Percentiles rank a stretch among this genome's conserved stretches.
Conservation (phyloP, 2,113 vertebrate species). For the Vulpes ferrilata region DNA sequence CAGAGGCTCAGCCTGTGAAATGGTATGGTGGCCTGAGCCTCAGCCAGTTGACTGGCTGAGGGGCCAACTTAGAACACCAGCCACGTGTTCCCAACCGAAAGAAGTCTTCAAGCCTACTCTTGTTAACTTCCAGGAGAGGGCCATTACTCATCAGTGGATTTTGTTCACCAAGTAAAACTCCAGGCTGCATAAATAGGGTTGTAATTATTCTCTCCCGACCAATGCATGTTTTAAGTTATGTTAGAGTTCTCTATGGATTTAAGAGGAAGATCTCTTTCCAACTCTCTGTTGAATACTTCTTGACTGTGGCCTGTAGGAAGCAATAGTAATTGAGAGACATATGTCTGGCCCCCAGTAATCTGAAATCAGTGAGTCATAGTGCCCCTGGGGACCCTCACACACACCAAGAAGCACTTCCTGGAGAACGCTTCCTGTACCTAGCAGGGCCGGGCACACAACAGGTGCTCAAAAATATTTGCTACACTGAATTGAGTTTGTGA, state of each 20-base stretch:
- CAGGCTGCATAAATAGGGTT: not conserved
- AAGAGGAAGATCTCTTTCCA: slow-evolving; percentile 41
- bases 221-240: not conserved
- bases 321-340: slow-evolving; percentile 40
- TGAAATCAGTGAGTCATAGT: not conserved
- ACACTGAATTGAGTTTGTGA: not conserved
- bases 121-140: not conserved
- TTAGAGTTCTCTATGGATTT: slow-evolving; percentile 17
- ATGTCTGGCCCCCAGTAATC: slow-evolving; percentile 49
- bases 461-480: not conserved
- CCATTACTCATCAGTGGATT: not conserved
- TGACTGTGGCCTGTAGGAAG: slow-evolving; percentile 23
- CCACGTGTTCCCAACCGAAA: not conserved
- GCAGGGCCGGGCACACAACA: rapidly evolving
- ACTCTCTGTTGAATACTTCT: slow-evolving; percentile 35
- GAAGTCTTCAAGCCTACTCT: not conserved
- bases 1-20: not conserved
- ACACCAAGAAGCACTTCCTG: not conserved
- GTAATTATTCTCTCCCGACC: not conserved
- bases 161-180: not conserved
- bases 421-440: not conserved
- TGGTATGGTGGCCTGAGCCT: not conserved
- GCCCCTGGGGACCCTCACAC: rapidly evolving
- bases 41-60: not conserved
- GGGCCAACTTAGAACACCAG: not conserved